These are phyloP conservation scores for Bambusicola thoracicus DNA, from an alignment of 2,113 vertebrate species.

Conservation along the genomic window DNA sequence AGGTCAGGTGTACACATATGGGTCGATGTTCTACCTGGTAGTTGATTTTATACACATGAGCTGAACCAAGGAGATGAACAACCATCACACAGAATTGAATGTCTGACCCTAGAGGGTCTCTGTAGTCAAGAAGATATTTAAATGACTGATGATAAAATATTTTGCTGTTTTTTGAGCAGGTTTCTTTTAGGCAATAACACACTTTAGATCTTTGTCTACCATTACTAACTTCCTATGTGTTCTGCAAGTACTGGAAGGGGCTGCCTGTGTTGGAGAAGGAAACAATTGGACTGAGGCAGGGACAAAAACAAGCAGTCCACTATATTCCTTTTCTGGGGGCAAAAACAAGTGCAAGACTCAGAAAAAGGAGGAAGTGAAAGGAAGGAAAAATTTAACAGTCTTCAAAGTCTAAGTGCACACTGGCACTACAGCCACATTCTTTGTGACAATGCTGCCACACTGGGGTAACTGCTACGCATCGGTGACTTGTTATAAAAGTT, in stretches of 20 bases:
- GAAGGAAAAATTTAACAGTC: background rate
- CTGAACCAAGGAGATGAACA: background rate
- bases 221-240: background rate
- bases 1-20: background rate
- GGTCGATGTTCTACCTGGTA: background rate
- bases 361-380: background rate
- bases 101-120: background rate
- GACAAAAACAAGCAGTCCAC: background rate
- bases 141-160: background rate
- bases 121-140: background rate
- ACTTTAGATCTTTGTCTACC: background rate
- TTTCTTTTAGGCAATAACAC: background rate
- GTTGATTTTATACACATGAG: background rate
- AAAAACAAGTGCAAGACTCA: background rate
- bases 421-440: background rate
- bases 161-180: background rate
- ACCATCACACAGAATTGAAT: background rate
- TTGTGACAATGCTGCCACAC: rapidly evolving
- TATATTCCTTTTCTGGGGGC: background rate
- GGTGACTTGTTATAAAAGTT: background rate
- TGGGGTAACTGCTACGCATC: background rate
- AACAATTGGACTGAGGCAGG: background rate
- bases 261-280: background rate
- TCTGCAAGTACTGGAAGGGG: background rate
- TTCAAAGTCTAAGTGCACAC: rapidly evolving